Evolutionary conservation across 2,797 vertebrate species (phyloP).

Genomic region (Micropoecilia bifurca): DNA sequence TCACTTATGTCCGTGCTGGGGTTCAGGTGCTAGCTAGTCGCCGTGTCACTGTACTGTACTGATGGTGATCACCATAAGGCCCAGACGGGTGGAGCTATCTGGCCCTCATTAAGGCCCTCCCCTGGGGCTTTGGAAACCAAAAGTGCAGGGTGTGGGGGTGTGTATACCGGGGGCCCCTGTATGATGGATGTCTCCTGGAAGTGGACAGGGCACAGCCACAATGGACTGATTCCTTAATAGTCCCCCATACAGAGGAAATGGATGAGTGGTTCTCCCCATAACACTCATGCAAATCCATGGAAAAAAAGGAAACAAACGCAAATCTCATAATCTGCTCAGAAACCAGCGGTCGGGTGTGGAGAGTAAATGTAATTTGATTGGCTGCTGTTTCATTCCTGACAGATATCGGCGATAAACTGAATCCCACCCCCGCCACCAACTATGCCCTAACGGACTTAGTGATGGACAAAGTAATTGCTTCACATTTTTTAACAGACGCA

Average conservation of each 20-base stretch:
- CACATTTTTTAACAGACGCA: slow-evolving; percentile 65
- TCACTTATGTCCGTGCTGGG: slow-evolving; percentile 31
- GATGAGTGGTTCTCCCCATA: slow-evolving; percentile 63
- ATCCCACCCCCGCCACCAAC: neutral
- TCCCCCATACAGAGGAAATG: slow-evolving; percentile 71
- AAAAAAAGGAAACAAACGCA: slow-evolving; percentile 38
- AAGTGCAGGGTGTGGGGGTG: slow-evolving; percentile 15
- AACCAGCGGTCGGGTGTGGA: slow-evolving; percentile 38
- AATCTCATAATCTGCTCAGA: slow-evolving; percentile 36
- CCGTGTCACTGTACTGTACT: slow-evolving; percentile 56
- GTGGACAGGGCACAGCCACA: slow-evolving; percentile 82
- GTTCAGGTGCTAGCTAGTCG: slow-evolving; percentile 72
- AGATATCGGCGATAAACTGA: slow-evolving; percentile 43
- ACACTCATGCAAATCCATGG: slow-evolving; percentile 49
- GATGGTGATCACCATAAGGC: slow-evolving; percentile 80
- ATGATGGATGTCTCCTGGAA: slow-evolving; percentile 86
- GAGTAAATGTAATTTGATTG: slow-evolving; percentile 35
- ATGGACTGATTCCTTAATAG: slow-evolving; percentile 77
- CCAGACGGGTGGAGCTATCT: slow-evolving; percentile 78
- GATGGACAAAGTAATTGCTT: slow-evolving; percentile 68
- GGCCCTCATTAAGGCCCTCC: slow-evolving; percentile 81
- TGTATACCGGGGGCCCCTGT: slow-evolving; percentile 58
- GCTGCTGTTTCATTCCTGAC: slow-evolving; percentile 30
- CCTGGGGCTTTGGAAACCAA: slow-evolving; percentile 54
- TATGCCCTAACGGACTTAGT: slow-evolving; percentile 8